phyloP scores from a whole-genome alignment of 2,113 vertebrate genomes.

The Aix galericulata region DNA sequence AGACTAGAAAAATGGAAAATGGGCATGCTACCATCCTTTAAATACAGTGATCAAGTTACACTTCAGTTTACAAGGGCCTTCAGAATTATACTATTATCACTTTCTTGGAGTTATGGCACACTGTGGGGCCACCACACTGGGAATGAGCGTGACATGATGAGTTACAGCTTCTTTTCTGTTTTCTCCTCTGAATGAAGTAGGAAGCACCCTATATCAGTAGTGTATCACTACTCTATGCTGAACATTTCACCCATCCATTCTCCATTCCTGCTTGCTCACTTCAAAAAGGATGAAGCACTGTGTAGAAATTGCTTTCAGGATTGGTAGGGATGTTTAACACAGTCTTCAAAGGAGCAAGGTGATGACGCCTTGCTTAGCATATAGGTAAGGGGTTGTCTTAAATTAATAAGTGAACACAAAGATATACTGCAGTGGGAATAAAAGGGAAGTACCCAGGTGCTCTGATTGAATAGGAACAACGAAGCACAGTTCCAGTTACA shows the following conservation, averaged over 20 bases:
- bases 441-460: neutral
- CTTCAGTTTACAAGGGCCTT: neutral
- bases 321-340: accelerated
- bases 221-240: neutral
- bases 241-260: accelerated
- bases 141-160: neutral
- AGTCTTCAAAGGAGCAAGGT: neutral
- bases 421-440: neutral
- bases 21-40: neutral
- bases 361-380: neutral
- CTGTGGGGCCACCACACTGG: neutral
- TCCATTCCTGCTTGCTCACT: neutral
- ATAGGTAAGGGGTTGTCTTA: neutral
- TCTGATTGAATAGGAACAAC: neutral
- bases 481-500: neutral
- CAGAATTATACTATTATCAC: neutral
- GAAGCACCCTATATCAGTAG: neutral
- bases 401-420: neutral
- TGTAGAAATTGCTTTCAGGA: neutral
- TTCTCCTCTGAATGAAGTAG: neutral
- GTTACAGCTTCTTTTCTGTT: neutral
- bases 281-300: neutral
- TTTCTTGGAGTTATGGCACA: neutral
- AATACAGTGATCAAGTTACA: neutral
- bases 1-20: neutral